Evolutionary conservation across 1,140 invertebrate species (phyloP).

Genomic region (Monomorium pharaonis): DNA sequence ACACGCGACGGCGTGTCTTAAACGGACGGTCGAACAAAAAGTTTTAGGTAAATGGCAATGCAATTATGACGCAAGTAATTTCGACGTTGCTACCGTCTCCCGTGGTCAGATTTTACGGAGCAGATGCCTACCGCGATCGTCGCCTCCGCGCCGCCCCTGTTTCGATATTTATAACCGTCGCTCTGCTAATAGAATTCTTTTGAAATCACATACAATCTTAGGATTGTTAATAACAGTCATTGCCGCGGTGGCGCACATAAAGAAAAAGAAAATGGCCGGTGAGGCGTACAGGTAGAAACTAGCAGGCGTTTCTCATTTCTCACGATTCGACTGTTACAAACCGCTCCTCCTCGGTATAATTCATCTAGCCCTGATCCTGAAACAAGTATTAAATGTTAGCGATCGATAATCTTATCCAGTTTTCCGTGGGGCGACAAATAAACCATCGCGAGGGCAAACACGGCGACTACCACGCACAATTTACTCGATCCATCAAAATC

Average conservation of each 20-base stretch:
- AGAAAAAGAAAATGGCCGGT: neutral
- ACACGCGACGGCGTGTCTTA: slow-evolving; percentile 45
- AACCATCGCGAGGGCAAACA: slow-evolving; percentile 46
- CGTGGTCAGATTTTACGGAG: slow-evolving; percentile 52
- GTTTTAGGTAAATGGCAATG: slow-evolving; percentile 73
- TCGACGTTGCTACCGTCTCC: slow-evolving; percentile 19
- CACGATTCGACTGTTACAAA: neutral
- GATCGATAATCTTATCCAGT: slow-evolving; percentile 50
- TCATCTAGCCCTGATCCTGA: neutral
- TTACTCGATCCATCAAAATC: slow-evolving; percentile 57
- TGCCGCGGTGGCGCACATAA: neutral
- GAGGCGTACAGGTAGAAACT: neutral
- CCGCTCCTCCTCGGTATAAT: neutral
- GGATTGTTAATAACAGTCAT: slow-evolving; percentile 1
- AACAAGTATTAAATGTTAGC: slow-evolving; percentile 38
- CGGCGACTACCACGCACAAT: slow-evolving; percentile 46
- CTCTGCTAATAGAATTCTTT: neutral
- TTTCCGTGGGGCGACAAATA: slow-evolving; percentile 46
- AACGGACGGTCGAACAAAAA: slow-evolving; percentile 59
- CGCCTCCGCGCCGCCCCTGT: neutral
- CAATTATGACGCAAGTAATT: slow-evolving; percentile 66
- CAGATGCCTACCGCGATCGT: slow-evolving; percentile 35
- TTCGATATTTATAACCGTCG: slow-evolving; percentile 19
- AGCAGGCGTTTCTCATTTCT: neutral
- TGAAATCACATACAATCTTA: slow-evolving; percentile 15